Conservation (phyloP, 1,140 invertebrate genomes). For the Zaprionus nigranus region DNA sequence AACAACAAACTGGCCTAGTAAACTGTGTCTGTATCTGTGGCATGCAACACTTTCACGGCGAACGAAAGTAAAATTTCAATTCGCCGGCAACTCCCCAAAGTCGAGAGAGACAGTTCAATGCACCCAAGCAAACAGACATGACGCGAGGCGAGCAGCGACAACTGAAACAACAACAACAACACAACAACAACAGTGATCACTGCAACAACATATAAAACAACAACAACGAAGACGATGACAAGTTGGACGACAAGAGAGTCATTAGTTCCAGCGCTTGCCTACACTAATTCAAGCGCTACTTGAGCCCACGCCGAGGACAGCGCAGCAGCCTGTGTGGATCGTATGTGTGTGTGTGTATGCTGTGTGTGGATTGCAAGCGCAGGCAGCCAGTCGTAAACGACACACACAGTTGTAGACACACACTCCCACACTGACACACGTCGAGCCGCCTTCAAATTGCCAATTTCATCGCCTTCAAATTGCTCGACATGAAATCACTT, state of each 20-base stretch:
- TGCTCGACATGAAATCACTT: slow-evolving; percentile 70
- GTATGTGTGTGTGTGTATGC: too few species aligned
- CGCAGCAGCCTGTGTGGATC: neutral
- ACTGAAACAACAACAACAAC: neutral
- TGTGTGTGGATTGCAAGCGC: slow-evolving; percentile 18
- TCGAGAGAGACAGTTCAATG: slow-evolving; percentile 61
- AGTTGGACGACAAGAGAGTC: slow-evolving; percentile 61
- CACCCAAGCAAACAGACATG: slow-evolving; percentile 40
- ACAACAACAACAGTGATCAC: slow-evolving; percentile 33
- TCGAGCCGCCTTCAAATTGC: slow-evolving; percentile 54
- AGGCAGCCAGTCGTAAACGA: neutral
- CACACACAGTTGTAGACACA: neutral
- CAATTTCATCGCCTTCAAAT: slow-evolving; percentile 74
- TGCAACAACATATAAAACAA: neutral
- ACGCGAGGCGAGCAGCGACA: neutral
- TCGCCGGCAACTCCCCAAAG: slow-evolving; percentile 40
- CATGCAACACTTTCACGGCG: slow-evolving; percentile 76
- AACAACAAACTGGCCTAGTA: slow-evolving; percentile 1
- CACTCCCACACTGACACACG: neutral
- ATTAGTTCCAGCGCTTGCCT: slow-evolving; percentile 79
- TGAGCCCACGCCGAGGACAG: slow-evolving; percentile 56
- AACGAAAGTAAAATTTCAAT: slow-evolving; percentile 78
- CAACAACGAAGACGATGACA: slow-evolving; percentile 47
- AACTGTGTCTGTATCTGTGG: slow-evolving; percentile 42
- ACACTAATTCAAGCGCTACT: slow-evolving; percentile 77